These are phyloP conservation scores for Calliphora vomitoria DNA, from an alignment of 2,888 invertebrate genomes.

Conservation along the genomic window DNA sequence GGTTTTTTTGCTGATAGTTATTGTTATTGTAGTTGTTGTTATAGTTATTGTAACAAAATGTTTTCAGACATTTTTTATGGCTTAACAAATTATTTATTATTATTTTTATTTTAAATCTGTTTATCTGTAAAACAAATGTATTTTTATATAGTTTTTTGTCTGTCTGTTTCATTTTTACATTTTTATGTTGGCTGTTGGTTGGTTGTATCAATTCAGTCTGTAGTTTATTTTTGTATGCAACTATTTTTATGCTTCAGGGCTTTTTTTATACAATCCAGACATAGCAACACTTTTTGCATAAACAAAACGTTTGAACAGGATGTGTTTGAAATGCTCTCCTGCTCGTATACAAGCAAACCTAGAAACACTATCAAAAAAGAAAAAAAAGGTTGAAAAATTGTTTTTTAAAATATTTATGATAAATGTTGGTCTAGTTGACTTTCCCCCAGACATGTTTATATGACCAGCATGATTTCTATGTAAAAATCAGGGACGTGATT, in stretches of 20 bases:
- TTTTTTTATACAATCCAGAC: constrained; percentile 69
- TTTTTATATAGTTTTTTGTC: constrained; percentile 49
- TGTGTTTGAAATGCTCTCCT: constrained; percentile 52
- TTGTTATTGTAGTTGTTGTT: constrained; percentile 14
- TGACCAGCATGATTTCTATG: constrained; percentile 22
- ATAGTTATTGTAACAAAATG: constrained; percentile 19
- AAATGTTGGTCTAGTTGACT: constrained; percentile 63
- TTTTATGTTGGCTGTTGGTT: constrained; percentile 35
- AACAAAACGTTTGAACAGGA: constrained; percentile 58
- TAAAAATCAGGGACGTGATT: constrained; percentile 26
- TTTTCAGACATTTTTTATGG: constrained; percentile 66
- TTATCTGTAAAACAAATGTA: constrained; percentile 72
- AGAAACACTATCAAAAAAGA: neutral
- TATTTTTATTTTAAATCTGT: constrained; percentile 65
- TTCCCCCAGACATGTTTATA: constrained; percentile 35
- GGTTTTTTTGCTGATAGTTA: neutral
- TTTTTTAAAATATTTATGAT: constrained; percentile 68
- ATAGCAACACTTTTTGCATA: constrained; percentile 66
- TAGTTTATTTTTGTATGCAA: constrained; percentile 59
- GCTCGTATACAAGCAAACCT: neutral
- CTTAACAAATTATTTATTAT: constrained; percentile 54
- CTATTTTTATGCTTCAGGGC: constrained; percentile 72
- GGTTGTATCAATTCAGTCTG: constrained; percentile 45
- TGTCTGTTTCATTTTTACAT: neutral
- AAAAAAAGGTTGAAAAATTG: neutral